Evolutionary conservation across 2,888 invertebrate species (phyloP).

Genomic region (Acleris holmiana): DNA sequence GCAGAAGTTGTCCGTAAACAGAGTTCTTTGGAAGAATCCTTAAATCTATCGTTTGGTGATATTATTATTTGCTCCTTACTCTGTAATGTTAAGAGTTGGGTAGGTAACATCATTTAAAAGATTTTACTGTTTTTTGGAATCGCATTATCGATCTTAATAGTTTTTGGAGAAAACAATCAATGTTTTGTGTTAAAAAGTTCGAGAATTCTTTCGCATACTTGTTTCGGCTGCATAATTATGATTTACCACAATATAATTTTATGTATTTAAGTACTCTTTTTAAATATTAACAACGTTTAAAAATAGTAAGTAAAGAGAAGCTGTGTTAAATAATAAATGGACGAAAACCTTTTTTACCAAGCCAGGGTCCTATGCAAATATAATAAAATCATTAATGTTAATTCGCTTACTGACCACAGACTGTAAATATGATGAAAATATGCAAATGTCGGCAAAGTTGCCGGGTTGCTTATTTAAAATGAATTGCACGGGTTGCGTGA

Average conservation of each 20-base stretch:
- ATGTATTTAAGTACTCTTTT: too few relatives aligned
- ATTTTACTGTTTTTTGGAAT: too few relatives aligned
- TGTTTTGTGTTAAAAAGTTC: too few relatives aligned
- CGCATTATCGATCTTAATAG: too few relatives aligned
- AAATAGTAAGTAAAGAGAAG: slow-evolving; percentile 5
- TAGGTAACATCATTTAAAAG: neutral
- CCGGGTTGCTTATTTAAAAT: slow-evolving; percentile 64
- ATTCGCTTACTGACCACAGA: slow-evolving; percentile 66
- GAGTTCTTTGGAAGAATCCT: slow-evolving; percentile 48
- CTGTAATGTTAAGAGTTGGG: slow-evolving; percentile 12
- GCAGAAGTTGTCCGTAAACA: slow-evolving; percentile 44
- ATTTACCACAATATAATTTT: too few relatives aligned
- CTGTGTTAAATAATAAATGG: slow-evolving; percentile 10
- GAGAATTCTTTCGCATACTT: too few relatives aligned
- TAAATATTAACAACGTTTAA: too few relatives aligned
- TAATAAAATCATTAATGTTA: slow-evolving; percentile 73
- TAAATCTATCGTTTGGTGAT: slow-evolving; percentile 52
- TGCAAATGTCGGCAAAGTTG: slow-evolving; percentile 66
- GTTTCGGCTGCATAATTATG: too few relatives aligned
- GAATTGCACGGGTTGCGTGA: slow-evolving; percentile 54
- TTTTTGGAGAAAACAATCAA: too few relatives aligned
- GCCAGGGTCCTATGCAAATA: slow-evolving; percentile 60
- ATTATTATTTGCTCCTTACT: slow-evolving; percentile 45
- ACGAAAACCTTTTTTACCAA: slow-evolving; percentile 31
- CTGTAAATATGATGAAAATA: slow-evolving; percentile 71